Conservation (phyloP, 2,888 invertebrate species). For the Seira sanloemensis region DNA sequence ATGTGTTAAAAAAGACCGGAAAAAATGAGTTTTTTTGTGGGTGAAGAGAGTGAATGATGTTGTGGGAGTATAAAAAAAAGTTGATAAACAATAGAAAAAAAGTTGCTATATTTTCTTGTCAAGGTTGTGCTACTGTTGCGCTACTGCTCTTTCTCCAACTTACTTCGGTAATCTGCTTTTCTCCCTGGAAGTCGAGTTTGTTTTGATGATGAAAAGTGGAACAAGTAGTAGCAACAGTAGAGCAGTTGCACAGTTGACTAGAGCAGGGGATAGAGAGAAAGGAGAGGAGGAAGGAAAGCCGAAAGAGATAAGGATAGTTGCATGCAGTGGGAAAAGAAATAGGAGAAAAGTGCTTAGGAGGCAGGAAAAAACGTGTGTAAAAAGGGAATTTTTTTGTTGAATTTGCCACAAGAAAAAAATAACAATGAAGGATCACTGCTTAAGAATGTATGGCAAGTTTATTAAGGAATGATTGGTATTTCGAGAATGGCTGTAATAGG, state of each 20-base stretch:
- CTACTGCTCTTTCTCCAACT: slow-evolving; percentile 55
- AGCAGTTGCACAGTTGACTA: no score
- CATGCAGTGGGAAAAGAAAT: no score
- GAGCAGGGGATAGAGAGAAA: slow-evolving; percentile 20
- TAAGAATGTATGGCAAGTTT: no score
- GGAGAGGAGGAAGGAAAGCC: no score
- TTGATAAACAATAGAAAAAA: slow-evolving; percentile 30
- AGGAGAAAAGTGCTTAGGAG: no score
- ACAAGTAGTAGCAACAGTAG: slow-evolving; percentile 59
- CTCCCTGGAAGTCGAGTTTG: slow-evolving; percentile 54
- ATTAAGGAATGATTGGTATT: no score
- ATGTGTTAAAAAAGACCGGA: neutral
- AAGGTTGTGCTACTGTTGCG: slow-evolving; percentile 56
- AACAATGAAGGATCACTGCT: no score
- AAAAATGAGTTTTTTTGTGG: neutral
- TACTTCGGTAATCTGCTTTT: slow-evolving; percentile 54
- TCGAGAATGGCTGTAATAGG: no score
- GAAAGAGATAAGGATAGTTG: no score
- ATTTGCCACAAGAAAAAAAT: no score
- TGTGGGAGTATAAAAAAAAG: neutral
- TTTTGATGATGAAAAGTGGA: slow-evolving; percentile 64
- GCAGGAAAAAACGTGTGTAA: no score
- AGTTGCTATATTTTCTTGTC: slow-evolving; percentile 28
- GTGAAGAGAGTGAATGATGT: neutral
- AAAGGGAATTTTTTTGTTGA: no score